Evolutionary conservation across 2,797 vertebrate genomes (phyloP).

Genomic region (Hozukius guyotensis): DNA sequence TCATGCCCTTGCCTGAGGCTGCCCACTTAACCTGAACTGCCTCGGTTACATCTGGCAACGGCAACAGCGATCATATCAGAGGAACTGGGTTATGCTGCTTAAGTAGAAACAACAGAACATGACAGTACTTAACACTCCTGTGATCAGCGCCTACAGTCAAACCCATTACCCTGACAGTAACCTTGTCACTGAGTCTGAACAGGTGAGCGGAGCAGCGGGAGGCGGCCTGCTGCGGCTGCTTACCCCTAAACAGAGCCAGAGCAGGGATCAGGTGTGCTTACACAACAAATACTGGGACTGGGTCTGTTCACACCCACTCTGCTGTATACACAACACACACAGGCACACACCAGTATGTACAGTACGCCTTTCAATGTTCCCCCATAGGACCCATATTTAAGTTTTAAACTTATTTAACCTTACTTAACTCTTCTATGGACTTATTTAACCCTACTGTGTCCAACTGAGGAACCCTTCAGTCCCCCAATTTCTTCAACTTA

Average conservation of each 20-base stretch:
- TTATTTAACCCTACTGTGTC: background rate
- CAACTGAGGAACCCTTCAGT: background rate
- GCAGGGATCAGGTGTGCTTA: slow-evolving; percentile 59
- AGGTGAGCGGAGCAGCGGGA: slow-evolving; percentile 24
- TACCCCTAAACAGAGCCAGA: slow-evolving; percentile 65
- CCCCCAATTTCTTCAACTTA: background rate
- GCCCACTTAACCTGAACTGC: slow-evolving; percentile 70
- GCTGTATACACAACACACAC: slow-evolving; percentile 69
- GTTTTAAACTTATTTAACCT: background rate
- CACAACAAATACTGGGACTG: slow-evolving; percentile 64
- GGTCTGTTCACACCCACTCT: slow-evolving; percentile 22
- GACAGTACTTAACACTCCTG: slow-evolving; percentile 30
- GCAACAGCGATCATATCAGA: slow-evolving; percentile 54
- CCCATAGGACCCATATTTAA: background rate
- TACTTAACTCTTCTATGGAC: background rate
- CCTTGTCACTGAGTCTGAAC: slow-evolving; percentile 38
- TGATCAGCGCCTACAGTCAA: slow-evolving; percentile 20
- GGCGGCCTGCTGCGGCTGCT: slow-evolving; percentile 45
- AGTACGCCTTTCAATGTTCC: background rate
- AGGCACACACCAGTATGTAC: background rate
- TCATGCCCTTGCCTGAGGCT: slow-evolving; percentile 65
- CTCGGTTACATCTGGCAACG: slow-evolving; percentile 65
- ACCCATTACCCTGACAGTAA: slow-evolving; percentile 41
- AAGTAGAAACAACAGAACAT: slow-evolving; percentile 40
- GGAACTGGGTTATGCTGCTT: slow-evolving; percentile 50